These are phyloP conservation scores for Hydractinia echinata DNA, from an alignment of 30 jellyfish, hydroid and myxozoan genomes.

Conservation along the genomic window DNA sequence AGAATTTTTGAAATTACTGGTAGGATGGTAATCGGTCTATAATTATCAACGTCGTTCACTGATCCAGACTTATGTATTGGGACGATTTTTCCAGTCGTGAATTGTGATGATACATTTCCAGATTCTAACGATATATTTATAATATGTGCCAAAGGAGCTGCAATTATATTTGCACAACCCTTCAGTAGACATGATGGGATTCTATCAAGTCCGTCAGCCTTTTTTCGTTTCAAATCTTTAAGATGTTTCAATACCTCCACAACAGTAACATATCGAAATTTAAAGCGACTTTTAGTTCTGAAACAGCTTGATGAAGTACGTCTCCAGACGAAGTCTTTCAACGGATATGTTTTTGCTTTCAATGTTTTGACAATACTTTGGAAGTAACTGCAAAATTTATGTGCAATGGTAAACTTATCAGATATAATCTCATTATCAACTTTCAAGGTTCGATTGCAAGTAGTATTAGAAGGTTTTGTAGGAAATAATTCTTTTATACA, in stretches of 20 bases:
- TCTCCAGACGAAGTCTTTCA: background rate
- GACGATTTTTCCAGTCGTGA: constrained; percentile 48
- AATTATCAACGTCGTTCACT: constrained; percentile 24
- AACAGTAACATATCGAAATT: background rate
- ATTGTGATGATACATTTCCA: constrained; percentile 45
- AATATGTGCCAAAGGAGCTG: no score
- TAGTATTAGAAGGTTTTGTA: background rate
- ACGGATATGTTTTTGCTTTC: background rate
- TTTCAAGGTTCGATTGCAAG: background rate
- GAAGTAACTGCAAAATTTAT: background rate
- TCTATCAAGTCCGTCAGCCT: background rate
- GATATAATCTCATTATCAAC: background rate
- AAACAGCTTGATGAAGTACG: background rate
- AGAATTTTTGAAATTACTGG: constrained; percentile 35
- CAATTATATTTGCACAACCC: constrained; percentile 52
- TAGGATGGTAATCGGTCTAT: constrained; percentile 36
- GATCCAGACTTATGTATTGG: constrained; percentile 57
- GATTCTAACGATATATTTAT: no score
- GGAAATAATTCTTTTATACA: background rate
- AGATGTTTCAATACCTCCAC: no score
- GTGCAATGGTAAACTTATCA: background rate
- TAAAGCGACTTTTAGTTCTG: background rate
- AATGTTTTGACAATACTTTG: background rate
- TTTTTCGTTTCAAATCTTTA: no score
- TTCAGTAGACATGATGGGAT: constrained; percentile 56